Conservation (phyloP, 2,113 vertebrate genomes). For the Gopherus flavomarginatus region DNA sequence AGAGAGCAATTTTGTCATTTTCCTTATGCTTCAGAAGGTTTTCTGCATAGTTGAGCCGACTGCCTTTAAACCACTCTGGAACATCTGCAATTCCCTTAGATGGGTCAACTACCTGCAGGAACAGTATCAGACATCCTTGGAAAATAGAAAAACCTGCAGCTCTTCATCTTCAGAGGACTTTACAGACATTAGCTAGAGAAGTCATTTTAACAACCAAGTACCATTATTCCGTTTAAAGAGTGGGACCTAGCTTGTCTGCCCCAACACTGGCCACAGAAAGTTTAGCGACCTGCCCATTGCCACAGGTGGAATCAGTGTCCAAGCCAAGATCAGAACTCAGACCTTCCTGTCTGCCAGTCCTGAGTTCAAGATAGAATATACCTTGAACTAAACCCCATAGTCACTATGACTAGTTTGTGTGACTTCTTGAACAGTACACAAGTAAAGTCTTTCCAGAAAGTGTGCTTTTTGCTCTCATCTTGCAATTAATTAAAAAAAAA, state of each 20-base stretch:
- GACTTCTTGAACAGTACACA: neutral
- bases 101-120: conserved; percentile 88
- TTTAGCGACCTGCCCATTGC: neutral
- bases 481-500: neutral
- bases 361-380: neutral
- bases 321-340: neutral
- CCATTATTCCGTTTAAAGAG: neutral
- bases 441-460: neutral
- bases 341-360: neutral
- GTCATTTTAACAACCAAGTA: neutral
- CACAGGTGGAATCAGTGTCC: neutral
- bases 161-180: neutral
- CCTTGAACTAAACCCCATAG: neutral
- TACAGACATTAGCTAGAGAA: neutral
- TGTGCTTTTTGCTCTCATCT: neutral
- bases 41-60: conserved; percentile 93
- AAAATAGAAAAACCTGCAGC: rapidly evolving
- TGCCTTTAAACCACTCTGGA: conserved; percentile 95
- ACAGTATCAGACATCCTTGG: rapidly evolving
- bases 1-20: conserved; percentile 93
- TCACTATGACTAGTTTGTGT: neutral
- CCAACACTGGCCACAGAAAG: neutral
- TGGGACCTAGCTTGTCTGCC: too few species aligned
- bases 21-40: conserved; percentile 92
- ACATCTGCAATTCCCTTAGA: conserved; percentile 89